Conservation (phyloP, 2,888 invertebrate species). For the Entomobrya proxima region DNA sequence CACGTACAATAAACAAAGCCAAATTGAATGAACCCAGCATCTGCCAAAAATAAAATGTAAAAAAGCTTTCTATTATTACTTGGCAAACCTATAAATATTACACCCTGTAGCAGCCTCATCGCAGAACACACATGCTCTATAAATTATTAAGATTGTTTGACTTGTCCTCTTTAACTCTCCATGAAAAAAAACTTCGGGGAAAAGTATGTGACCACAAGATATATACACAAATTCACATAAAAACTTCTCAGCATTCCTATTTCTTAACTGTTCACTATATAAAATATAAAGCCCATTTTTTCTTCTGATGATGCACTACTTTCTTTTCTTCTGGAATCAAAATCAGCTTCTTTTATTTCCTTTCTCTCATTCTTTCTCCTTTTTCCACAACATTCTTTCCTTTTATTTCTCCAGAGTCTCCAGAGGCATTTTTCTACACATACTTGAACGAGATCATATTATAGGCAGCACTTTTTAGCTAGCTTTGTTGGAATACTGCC, state of each 20-base stretch:
- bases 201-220: slow-evolving; percentile 50
- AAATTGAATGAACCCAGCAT: too few species aligned
- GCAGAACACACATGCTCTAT: too few species aligned
- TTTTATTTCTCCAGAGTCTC: slow-evolving; percentile 38
- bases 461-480: too few species aligned
- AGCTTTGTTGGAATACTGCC: slow-evolving; percentile 68
- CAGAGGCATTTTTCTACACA: slow-evolving; percentile 63
- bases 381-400: slow-evolving; percentile 51
- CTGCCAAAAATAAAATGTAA: too few species aligned
- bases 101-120: too few species aligned
- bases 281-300: neutral
- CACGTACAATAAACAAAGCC: too few species aligned
- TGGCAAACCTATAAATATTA: too few species aligned
- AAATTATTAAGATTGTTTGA: slow-evolving; percentile 52
- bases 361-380: slow-evolving; percentile 45
- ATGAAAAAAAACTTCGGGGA: neutral
- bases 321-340: slow-evolving; percentile 50
- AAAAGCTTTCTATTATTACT: too few species aligned
- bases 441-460: slow-evolving; percentile 65
- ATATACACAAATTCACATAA: neutral
- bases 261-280: neutral
- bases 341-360: slow-evolving; percentile 64
- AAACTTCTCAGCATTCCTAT: neutral
- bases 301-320: neutral
- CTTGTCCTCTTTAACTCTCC: neutral